Evolutionary conservation across 2,113 vertebrate species (phyloP).

Genomic region (Anseranas semipalmata): DNA sequence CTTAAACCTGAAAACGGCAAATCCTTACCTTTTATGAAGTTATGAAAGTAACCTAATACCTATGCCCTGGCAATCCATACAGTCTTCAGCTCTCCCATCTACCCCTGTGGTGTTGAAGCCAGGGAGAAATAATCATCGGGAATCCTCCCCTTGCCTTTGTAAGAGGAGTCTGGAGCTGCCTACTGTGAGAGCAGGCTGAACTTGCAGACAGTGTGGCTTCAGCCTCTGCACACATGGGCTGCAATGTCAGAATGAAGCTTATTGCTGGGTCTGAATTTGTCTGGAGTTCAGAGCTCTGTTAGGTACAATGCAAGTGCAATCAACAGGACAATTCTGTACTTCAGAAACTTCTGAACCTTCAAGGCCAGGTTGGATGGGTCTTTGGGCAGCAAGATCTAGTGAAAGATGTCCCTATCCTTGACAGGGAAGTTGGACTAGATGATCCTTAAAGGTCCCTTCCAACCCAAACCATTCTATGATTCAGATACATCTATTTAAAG

Average conservation of each 20-base stretch:
- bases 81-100: neutral
- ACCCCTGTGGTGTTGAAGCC: neutral
- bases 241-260: neutral
- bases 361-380: neutral
- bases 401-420: neutral
- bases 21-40: neutral
- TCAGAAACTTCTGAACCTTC: too few relatives aligned
- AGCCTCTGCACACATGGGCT: accelerated
- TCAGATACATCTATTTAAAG: neutral
- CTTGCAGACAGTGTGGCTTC: neutral
- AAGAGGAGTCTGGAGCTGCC: neutral
- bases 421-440: neutral
- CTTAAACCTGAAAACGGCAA: neutral
- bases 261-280: neutral
- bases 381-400: neutral
- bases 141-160: neutral
- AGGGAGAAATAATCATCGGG: neutral
- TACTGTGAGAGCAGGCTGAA: neutral
- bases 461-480: neutral
- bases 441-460: neutral
- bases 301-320: neutral
- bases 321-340: neutral
- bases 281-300: neutral
- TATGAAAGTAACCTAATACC: neutral
- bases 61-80: neutral